phyloP scores from a whole-genome alignment of 1,140 invertebrate species.

The Musca vetustissima region DNA sequence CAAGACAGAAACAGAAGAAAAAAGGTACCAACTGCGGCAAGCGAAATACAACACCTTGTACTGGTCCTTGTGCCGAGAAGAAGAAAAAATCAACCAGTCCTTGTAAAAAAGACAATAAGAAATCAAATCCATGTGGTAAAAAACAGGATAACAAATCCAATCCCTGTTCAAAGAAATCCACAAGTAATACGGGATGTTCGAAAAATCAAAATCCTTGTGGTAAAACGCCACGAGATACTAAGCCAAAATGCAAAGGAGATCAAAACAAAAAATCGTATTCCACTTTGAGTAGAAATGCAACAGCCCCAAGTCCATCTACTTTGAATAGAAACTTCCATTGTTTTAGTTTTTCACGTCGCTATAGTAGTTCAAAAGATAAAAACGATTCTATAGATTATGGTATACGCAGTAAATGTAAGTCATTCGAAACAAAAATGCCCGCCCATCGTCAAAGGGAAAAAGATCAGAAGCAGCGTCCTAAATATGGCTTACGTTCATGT shows the following conservation, averaged over 20 bases:
- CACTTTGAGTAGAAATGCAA: no score
- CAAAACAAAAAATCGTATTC: slow-evolving; percentile 5
- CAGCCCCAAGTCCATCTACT: no score
- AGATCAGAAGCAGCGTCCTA: background rate
- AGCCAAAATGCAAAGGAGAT: background rate
- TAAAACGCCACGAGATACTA: background rate
- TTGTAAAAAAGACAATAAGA: slow-evolving; percentile 25
- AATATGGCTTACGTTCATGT: slow-evolving; percentile 12
- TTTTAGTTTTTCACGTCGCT: background rate
- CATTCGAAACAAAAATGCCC: background rate
- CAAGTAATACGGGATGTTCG: background rate
- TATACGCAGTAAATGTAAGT: background rate
- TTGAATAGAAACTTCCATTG: background rate
- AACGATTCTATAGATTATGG: background rate
- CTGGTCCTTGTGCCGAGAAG: background rate
- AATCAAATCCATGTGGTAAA: slow-evolving; percentile 9
- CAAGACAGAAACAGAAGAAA: background rate
- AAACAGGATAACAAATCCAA: slow-evolving; percentile 1
- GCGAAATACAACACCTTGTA: background rate
- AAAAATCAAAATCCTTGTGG: background rate
- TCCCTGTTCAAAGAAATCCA: background rate
- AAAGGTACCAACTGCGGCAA: background rate
- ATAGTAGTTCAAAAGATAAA: slow-evolving; percentile 1
- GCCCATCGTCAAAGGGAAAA: slow-evolving; percentile 1
- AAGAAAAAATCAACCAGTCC: background rate